Conservation (phyloP, 2,888 invertebrate genomes). For the Dicyrtoma fusca region DNA sequence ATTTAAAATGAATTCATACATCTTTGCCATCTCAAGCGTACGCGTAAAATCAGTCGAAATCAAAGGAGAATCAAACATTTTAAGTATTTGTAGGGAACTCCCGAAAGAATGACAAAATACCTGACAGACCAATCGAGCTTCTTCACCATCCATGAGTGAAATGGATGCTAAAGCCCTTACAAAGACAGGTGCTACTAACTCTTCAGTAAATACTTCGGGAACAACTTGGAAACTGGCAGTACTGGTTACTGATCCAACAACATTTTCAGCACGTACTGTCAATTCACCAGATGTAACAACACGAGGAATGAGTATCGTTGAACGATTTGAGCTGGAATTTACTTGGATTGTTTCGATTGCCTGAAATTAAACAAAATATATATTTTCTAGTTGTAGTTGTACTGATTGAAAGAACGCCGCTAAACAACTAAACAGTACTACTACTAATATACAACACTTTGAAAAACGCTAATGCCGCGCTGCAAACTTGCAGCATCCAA, state of each 20-base stretch:
- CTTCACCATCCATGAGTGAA: slow-evolving; percentile 88
- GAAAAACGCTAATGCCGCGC: too few relatives aligned
- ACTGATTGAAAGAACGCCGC: too few relatives aligned
- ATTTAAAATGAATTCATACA: too few relatives aligned
- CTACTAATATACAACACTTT: too few relatives aligned
- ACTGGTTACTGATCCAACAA: slow-evolving; percentile 84
- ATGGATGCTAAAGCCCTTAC: slow-evolving; percentile 72
- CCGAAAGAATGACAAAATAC: slow-evolving; percentile 56
- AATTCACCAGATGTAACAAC: slow-evolving; percentile 67
- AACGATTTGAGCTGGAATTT: slow-evolving; percentile 24
- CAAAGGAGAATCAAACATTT: not conserved
- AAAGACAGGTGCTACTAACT: slow-evolving; percentile 75
- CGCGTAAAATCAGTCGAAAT: not conserved
- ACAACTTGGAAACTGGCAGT: slow-evolving; percentile 73
- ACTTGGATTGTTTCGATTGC: slow-evolving; percentile 24
- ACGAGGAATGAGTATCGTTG: slow-evolving; percentile 36
- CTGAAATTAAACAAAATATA: slow-evolving; percentile 1
- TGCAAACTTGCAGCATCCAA: too few relatives aligned
- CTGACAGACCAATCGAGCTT: slow-evolving; percentile 73
- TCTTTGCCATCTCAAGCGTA: not conserved
- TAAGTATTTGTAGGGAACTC: too few relatives aligned
- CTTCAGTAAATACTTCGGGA: slow-evolving; percentile 66
- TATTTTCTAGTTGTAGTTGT: too few relatives aligned
- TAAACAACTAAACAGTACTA: too few relatives aligned
- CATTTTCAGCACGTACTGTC: slow-evolving; percentile 87